A percentile compares a stretch with the other conserved stretches of the same genome.
Conservation (phyloP, 2,113 vertebrate genomes). For the Entomyzon cyanotis region DNA sequence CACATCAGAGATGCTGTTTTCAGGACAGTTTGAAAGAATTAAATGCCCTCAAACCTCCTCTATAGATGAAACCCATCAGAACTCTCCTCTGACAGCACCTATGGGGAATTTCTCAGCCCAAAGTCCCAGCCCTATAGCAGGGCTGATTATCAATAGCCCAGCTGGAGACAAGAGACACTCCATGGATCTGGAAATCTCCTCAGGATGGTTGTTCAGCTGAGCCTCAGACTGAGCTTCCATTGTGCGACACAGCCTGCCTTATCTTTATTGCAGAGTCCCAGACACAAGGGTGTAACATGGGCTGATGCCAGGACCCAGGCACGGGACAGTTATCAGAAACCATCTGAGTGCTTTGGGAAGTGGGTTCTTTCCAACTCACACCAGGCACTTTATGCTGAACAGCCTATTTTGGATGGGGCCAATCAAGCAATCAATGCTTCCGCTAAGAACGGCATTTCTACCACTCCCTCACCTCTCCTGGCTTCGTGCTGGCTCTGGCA, state of each 20-base stretch:
- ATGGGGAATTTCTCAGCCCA: neutral
- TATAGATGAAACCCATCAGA: neutral
- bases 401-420: neutral
- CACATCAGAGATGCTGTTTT: neutral
- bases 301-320: slow-evolving; percentile 39
- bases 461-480: neutral
- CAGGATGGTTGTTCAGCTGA: neutral
- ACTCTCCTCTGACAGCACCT: neutral
- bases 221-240: slow-evolving; percentile 1
- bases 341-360: slow-evolving; percentile 46
- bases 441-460: neutral
- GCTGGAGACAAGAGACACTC: neutral
- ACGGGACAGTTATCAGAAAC: slow-evolving; percentile 16
- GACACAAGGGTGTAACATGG: neutral
- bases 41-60: neutral
- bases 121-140: neutral
- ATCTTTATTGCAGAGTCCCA: slow-evolving; percentile 49
- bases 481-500: neutral
- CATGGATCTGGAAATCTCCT: neutral
- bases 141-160: neutral
- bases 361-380: slow-evolving; percentile 4
- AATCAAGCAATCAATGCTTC: no score
- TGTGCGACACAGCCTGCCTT: neutral
- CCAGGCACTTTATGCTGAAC: neutral
- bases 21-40: neutral